Evolutionary conservation across 2,113 vertebrate genomes (phyloP), one percentile per base, ranked within the genome.

Genomic region (Thryonomys swinderianus): DNA sequence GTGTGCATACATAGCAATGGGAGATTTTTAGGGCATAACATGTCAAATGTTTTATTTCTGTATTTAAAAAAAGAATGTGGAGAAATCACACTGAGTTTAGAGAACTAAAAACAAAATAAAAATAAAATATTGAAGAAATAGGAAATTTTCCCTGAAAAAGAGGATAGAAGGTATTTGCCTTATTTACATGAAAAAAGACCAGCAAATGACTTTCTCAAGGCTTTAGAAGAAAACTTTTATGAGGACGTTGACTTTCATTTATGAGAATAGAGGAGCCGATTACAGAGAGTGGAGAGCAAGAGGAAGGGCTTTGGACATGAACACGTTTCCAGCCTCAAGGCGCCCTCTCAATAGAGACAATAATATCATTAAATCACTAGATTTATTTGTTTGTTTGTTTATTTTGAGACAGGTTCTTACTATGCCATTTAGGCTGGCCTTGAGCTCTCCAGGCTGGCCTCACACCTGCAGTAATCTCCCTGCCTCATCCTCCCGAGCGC

Each of bases 31-130:
- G 2, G 62, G 9, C 76, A 69, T 74, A 18, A 80, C 48, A 73
- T 91, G n/a, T 42, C 23, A 88, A 53, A 3, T 42, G 48, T 94
- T 96, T 90, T 13, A 64, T 53, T 91, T 91, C 9, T 59, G 0
- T 66, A 69, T 82, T 90, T 87, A 74, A 61, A 32, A 85, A 57
- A 67, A 12, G 45, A 42, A 73, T 14, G 3, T 81, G 32, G 21
- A n/a, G 27, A 94, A 95, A 85, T 88, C 34, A 90, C 25, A 93
- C n/a, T 88, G 40, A 95, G 83, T 25, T 90, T 83, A 91, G 32
- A 74, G 12, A 93, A 76, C 5, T 4, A 57, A 85, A 90, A 80
- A 16, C 73, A 93, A 88, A 86, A 78, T 51, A 27, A 74, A 92
- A 55, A 74, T 80, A 32, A 82, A 95, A 93, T 55, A 71, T 21